These are phyloP conservation scores for Periphyllus acericola DNA, from an alignment of 2,888 invertebrate species.

Conservation along the genomic window DNA sequence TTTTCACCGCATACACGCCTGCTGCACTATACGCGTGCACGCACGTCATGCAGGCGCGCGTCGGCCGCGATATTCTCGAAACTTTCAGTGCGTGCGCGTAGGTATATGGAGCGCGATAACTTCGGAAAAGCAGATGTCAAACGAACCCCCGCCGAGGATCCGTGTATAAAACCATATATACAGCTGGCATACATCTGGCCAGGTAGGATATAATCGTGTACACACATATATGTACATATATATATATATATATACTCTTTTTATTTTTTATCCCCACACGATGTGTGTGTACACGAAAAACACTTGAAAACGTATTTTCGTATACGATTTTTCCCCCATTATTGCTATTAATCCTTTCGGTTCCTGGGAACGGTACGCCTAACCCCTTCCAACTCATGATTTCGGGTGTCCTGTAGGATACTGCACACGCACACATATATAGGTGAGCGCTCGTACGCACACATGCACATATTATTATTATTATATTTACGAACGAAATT, in stretches of 20 bases:
- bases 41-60: neutral
- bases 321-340: slow-evolving; percentile 50
- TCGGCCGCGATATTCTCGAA: neutral
- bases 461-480: neutral
- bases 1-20: neutral
- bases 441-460: neutral
- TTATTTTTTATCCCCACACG: slow-evolving; percentile 14
- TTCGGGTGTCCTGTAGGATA: slow-evolving; percentile 39
- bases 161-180: slow-evolving; percentile 8
- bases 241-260: neutral
- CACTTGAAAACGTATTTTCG: slow-evolving; percentile 62
- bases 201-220: slow-evolving; percentile 47
- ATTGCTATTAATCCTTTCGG: slow-evolving; percentile 54
- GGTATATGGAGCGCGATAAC: neutral
- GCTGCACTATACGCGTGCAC: too few relatives aligned
- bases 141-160: slow-evolving; percentile 52
- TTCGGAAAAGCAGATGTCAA: slow-evolving; percentile 46
- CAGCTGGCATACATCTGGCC: slow-evolving; percentile 56
- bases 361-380: slow-evolving; percentile 52
- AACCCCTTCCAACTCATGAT: slow-evolving; percentile 56
- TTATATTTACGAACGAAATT: neutral
- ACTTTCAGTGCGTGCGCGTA: slow-evolving; percentile 16
- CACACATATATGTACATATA: neutral
- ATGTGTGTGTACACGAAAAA: slow-evolving; percentile 38
- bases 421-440: neutral